These are phyloP conservation scores for Rhizoglyphus robini DNA, from an alignment of 1,140 invertebrate species.

Conservation along the genomic window DNA sequence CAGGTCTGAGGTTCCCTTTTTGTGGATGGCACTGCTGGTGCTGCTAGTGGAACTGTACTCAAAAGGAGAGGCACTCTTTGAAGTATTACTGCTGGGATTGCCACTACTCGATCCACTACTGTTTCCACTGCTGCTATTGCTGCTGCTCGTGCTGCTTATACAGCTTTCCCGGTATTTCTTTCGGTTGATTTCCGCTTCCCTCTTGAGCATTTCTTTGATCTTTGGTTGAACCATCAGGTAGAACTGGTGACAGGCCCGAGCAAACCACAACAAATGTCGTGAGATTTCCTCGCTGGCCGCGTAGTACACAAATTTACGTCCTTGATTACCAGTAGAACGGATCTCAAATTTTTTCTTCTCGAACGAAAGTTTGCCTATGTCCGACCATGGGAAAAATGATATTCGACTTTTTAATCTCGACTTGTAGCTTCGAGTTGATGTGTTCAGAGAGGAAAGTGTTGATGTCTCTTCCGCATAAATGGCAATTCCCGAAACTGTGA, in stretches of 20 bases:
- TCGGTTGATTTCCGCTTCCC: conserved; percentile 51
- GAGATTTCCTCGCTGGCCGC: conserved; percentile 80
- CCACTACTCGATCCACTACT: not conserved
- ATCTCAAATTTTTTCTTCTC: conserved; percentile 68
- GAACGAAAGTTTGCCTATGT: conserved; percentile 22
- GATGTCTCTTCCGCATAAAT: conserved; percentile 46
- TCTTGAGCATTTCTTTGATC: conserved; percentile 56
- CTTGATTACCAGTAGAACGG: conserved; percentile 54
- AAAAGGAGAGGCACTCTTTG: conserved; percentile 4
- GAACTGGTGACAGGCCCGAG: conserved; percentile 82
- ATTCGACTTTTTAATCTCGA: conserved; percentile 17
- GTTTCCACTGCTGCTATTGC: not conserved
- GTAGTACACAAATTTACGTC: conserved; percentile 65
- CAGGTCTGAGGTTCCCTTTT: not conserved
- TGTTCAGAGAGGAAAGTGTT: not conserved
- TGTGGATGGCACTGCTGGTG: not conserved
- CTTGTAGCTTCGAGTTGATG: not conserved
- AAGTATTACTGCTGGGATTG: not conserved
- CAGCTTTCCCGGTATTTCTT: conserved; percentile 36
- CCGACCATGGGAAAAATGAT: conserved; percentile 22
- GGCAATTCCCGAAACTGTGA: conserved; percentile 70
- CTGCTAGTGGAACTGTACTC: not conserved
- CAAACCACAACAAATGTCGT: conserved; percentile 69
- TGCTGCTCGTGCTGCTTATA: conserved; percentile 24
- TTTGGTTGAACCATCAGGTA: conserved; percentile 76